Base-by-base conservation (phyloP, 2,797 vertebrate species). In the Vireo griseus region DNA sequence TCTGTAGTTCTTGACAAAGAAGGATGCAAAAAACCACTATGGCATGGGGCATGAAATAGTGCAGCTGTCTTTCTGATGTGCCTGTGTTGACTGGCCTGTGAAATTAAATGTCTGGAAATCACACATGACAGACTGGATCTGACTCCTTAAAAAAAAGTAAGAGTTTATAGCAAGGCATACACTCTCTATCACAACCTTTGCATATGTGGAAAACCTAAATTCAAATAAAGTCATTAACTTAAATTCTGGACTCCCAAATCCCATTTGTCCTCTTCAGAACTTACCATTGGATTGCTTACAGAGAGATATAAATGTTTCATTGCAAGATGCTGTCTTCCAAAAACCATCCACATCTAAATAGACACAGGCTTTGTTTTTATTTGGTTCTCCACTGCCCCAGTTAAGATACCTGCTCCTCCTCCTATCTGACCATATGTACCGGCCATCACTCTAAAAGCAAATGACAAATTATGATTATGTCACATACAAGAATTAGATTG, bases 321-420 rank as follows among this genome's bases (percentile, higher is more conserved):
- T 98, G 90, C 99, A 99, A 19, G 92, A 31, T 15, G 97, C 94
- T 44, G 98, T 99, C 97, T 98, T 99, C 99, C 99, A 99, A 82
- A 94, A 98, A 5, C 95, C 98, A 87, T 99, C 98, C 37, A 97
- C 86, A 81, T 99, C 98, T 57, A 99, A 89, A 77, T 99, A 99
- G 79, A 99, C 98, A 94, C 99, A 99, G 69, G 96, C 98, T 47
- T 80, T 95, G 92, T 98, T 99, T 82, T 93, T 93, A 95, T 96
- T 98, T n/a, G 99, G 99, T 85, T 99, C 99, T 72, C 97, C 96
- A 17, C 16, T 51, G 25, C 95, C 98, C 99, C 99, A 99, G 93
- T 98, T 98, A 39, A 98, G 97, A 81, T 97, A 99, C 18, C 93
- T 94, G 72, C 99, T 93, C 33, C 76, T 82, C 98, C 98, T 98